phyloP scores from a whole-genome alignment of 2,113 vertebrate genomes.

The Thermophis baileyi region DNA sequence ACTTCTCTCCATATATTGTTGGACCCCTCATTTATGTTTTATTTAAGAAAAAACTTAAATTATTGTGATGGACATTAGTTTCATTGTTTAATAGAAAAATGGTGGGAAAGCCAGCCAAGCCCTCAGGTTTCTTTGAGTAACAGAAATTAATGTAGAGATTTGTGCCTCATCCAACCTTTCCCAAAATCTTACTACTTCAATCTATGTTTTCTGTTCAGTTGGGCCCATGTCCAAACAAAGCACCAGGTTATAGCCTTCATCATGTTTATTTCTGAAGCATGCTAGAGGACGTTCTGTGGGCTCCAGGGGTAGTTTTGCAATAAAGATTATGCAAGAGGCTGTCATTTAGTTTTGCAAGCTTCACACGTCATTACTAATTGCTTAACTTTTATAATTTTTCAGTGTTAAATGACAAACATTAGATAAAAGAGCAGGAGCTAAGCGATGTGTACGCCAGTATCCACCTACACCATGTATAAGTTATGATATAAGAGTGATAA shows the following conservation, averaged over 20 bases:
- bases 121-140: neutral
- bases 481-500: neutral
- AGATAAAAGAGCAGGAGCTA: neutral
- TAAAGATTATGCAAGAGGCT: neutral
- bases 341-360: neutral
- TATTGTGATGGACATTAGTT: neutral
- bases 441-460: neutral
- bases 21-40: neutral
- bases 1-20: neutral
- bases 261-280: neutral
- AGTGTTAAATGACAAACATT: neutral
- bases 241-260: neutral
- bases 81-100: neutral
- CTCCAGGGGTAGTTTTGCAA: neutral
- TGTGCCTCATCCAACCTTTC: neutral
- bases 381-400: neutral
- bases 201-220: neutral
- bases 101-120: neutral
- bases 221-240: neutral
- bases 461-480: neutral
- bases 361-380: neutral
- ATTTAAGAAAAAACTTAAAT: neutral
- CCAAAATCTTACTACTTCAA: neutral
- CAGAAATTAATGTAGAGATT: neutral
- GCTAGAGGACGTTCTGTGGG: neutral